Base-by-base conservation (phyloP, 2,888 invertebrate species). In the Rhopalosiphum nymphaeae region DNA sequence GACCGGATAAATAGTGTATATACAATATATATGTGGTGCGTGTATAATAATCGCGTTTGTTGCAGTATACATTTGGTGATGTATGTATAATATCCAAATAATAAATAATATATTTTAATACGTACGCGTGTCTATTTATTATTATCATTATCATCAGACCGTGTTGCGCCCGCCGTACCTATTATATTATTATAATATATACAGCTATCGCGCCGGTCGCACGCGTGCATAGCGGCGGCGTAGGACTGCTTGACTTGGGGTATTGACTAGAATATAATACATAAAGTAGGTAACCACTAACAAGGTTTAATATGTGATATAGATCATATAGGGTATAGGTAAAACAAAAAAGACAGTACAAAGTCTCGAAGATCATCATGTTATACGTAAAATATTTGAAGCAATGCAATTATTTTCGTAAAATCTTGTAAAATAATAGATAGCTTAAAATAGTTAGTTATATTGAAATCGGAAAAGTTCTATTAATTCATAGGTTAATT, bases 1-100 rank as follows among this genome's bases (percentile, higher is more conserved):
- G n/a, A 57, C 90, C 90, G 90, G 46, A 90, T 78, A 90, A 67
- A 67, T 11, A n/a, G 29, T 36, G 21, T 90, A 90, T 10, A 89
- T 44, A 61, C 3, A n/a, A n/a, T 29, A 10, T 29, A 56, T n/a
- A 11, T n/a, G 42, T 44, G 29, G n/a, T n/a, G 49, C 44, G 44
- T 26, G 85, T 85, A 42, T 78, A 36, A 36, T 78, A 78, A 78
- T 78, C 78, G 78, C 36, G 78, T 42, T 78, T 13, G 78, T 78
- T 78, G 78, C 78, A 78, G 78, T 78, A 36, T 78, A 78, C 9
- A 36, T 78, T 36, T 78, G 78, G 36, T 78, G 78, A 78, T 78
- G 78, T 36, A 78, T 78, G 78, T 78, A 36, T 36, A 36, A 78
- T 78, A 78, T 78, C 7, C 36, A 36, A 44, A 29, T 86, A 86